Evolutionary conservation across 2,113 vertebrate genomes (phyloP), one percentile per base, ranked within the genome.

Genomic region (Chrysochloris asiatica): DNA sequence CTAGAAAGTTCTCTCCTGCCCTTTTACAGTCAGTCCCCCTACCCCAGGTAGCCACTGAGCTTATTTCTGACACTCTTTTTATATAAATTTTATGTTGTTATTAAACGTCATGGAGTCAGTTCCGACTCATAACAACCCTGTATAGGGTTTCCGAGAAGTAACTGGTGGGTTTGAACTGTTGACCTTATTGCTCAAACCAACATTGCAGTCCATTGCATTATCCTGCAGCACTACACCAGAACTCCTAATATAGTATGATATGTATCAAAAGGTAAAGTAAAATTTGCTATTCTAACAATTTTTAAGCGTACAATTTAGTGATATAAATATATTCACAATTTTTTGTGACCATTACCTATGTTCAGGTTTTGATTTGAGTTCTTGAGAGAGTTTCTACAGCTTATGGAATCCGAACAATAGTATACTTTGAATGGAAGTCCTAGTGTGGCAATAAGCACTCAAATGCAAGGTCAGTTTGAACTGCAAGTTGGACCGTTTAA

Each of bases 401-500:
- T 19, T 12, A 36, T 50, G 19, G 50, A 26, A 69, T 54, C 48
- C 33, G 41, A 69, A 59, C n/a, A n/a, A 73, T 82, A 52, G 26
- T 93, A 82, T 41, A 86, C 82, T 94, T 86, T 63, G 47, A 86
- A 79, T 69, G n/a, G n/a, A n/a, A n/a, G n/a, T n/a, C n/a, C n/a
- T n/a, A n/a, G n/a, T n/a, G n/a, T n/a, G n/a, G n/a, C n/a, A n/a
- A n/a, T n/a, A n/a, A n/a, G n/a, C n/a, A n/a, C n/a, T n/a, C n/a
- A n/a, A n/a, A n/a, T n/a, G n/a, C n/a, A n/a, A n/a, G n/a, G n/a
- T n/a, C n/a, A n/a, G n/a, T n/a, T n/a, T n/a, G n/a, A n/a, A n/a
- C n/a, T n/a, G n/a, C n/a, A n/a, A n/a, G n/a, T n/a, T n/a, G n/a
- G n/a, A n/a, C n/a, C n/a, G n/a, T n/a, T n/a, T n/a, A n/a, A n/a